Base-by-base conservation (phyloP, 2,113 vertebrate genomes). In the Hypomesus transpacificus region DNA sequence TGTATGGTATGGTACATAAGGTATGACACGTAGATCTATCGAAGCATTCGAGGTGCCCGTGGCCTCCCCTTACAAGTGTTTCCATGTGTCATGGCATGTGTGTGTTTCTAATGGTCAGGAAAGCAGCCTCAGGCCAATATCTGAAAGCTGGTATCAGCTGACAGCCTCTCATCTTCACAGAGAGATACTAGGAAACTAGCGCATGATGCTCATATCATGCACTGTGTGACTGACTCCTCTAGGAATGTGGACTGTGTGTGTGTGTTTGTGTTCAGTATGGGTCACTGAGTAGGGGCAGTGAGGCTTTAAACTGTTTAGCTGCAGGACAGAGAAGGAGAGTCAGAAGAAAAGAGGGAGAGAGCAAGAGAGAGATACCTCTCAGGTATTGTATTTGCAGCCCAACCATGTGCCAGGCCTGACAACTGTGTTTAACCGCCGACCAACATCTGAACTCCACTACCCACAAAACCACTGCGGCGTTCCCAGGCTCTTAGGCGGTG, bases 41-140 rank as follows among this genome's bases (percentile, higher is more conserved):
- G 86, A 78, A 79, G 63, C 54, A 51, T 73, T 76, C 62, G 46
- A 66, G 24, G 22, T 4, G 11, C 22, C 53, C 59, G 24, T 57
- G 39, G 66, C 31, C 8, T n/a, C 46, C 65, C 73, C 0, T 65
- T 51, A n/a, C 13, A 79, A 86, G 74, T 68, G 65, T 11, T 85
- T 87, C 82, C 81, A 87, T 75, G 77, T 85, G 85, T 78, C 34
- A 7, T 18, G 4, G n/a, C 54, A 17, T 56, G 16, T 18, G n/a
- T 6, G 16, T 6, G 16, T 56, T 56, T 56, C 16, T 20, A 56
- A 20, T 56, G 54, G 16, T 18, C 16, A 18, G 17, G 54, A 56
- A 22, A 76, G 46, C 56, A 24, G 57, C 31, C 21, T 24, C 21
- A 20, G 4, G 20, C 17, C 21, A 17, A 52, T 52, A 24, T 50